A percentile compares a stretch with the other conserved stretches of the same genome.
Evolutionary conservation across 2,888 invertebrate genomes (phyloP).

Genomic region (Dysmachus trigonus): DNA sequence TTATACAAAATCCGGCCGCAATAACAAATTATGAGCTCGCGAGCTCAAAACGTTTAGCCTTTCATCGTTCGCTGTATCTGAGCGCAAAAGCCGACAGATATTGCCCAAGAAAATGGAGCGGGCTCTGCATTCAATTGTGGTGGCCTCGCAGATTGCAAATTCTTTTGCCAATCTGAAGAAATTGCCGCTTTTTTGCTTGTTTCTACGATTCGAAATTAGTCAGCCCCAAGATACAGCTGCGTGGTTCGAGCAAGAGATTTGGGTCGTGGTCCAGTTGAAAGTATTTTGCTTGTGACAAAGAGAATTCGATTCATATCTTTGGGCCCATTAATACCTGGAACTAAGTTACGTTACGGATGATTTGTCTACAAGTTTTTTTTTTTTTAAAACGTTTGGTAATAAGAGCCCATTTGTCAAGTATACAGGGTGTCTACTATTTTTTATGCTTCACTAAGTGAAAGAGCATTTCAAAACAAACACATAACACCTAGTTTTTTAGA

Average conservation of each 20-base stretch:
- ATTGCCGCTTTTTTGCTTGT: not conserved
- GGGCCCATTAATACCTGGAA: not conserved
- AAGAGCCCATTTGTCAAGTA: not conserved
- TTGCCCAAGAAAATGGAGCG: not conserved
- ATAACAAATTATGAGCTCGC: not conserved
- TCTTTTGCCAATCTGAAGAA: not conserved
- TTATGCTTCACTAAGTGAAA: too few species aligned
- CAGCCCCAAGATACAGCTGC: not conserved
- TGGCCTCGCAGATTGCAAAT: not conserved
- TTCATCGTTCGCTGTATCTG: not conserved
- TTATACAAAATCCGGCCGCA: not conserved
- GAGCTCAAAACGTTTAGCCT: not conserved
- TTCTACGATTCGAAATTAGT: not conserved
- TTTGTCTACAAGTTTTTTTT: not conserved
- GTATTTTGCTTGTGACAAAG: not conserved
- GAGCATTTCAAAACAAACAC: too few species aligned
- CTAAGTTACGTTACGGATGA: not conserved
- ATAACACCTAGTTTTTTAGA: too few species aligned
- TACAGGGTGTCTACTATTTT: not conserved
- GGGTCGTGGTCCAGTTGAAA: not conserved
- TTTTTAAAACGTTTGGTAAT: not conserved
- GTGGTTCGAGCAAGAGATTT: not conserved
- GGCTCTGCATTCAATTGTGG: not conserved
- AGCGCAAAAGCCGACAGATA: not conserved
- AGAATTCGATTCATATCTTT: not conserved